Base-by-base conservation (phyloP, 1,140 invertebrate genomes). In the Temnothorax nylanderi region DNA sequence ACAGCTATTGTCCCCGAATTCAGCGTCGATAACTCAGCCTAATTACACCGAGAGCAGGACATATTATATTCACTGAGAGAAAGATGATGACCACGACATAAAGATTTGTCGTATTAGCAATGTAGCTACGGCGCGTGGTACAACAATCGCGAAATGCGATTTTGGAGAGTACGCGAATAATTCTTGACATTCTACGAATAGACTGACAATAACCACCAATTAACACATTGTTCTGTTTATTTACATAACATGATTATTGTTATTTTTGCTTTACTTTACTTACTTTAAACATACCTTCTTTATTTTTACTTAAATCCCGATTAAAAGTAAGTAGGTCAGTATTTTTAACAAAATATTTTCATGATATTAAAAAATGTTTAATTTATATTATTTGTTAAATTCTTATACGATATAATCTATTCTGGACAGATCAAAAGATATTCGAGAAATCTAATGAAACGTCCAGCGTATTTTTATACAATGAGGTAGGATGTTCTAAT, bases 1-100 rank as follows among this genome's bases (percentile, higher is more conserved):
- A 93, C 87, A 91, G 87, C 93, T 91, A 94, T 94, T 94, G 94
- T 94, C 90, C 91, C 90, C 90, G 87, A 91, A 93, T 92, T 90
- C 91, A 89, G 69, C 87, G 60, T 88, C 92, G 86, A 94, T 94
- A 94, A 94, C 93, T 94, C 93, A 94, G 89, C 84, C 93, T 94
- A 94, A 94, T 94, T 94, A 89, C 87, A 75, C 87, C 76, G 41
- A 71, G 58, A 41, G 32, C 47, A 54, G 84, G 65, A 87, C 65
- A 67, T 67, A 85, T 87, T 56, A 34, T 75, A 41, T 0, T 34
- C 62, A 26, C 34, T 34, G 44, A 56, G 26, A 74, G 47, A 85
- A 77, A 65, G 49, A 78, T 34, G 67, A 74, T 13, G 13, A 16
- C 21, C n/a, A 32, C 51, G 26, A 75, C 8, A 18, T 18, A 58